Evolutionary conservation across 1,140 invertebrate genomes (phyloP), one percentile per base, ranked within the genome.

Genomic region (Halictus rubicundus): DNA sequence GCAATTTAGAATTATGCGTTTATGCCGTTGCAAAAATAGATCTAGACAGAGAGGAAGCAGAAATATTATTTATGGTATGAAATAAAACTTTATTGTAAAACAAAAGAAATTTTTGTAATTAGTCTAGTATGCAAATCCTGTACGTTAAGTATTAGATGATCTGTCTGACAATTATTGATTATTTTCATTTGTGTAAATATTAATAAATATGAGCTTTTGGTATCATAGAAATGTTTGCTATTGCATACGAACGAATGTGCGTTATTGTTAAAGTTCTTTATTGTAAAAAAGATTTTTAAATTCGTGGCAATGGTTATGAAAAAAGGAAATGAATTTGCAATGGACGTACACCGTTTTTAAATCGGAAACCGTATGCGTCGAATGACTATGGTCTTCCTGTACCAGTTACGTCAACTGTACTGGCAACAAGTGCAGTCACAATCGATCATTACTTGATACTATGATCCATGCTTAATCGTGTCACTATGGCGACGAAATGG

Each of bases 401-500:
- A 63, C 14, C 59, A 54, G 27, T 57, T 54, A 54, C 27, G 60
- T 73, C 69, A 59, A 27, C 39, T 21, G 14, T 12, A 23, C 63
- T 59, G 16, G 61, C 12, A 52, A 57, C 77, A 79, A 69, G 77
- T 79, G 69, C 39, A n/a, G 16, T 23, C n/a, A 7, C 25, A 3
- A 59, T 65, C 23, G 46, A 66, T n/a, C 49, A 32, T 49, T 23
- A 37, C 46, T n/a, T 27, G 25, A 12, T 65, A 74, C 72, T 39
- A 52, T 39, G n/a, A n/a, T 37, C 27, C 25, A 12, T 32, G 27
- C 16, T 68, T 70, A 39, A 60, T 52, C 16, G 14, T 25, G 25
- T 66, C 64, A 16, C n/a, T 25, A 84, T 85, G 84, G 71, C 46
- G 25, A n/a, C 21, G 25, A 61, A 78, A 42, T 32, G 49, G 10